Base-by-base conservation (phyloP, 2,113 vertebrate genomes). In the Mesitornis unicolor region DNA sequence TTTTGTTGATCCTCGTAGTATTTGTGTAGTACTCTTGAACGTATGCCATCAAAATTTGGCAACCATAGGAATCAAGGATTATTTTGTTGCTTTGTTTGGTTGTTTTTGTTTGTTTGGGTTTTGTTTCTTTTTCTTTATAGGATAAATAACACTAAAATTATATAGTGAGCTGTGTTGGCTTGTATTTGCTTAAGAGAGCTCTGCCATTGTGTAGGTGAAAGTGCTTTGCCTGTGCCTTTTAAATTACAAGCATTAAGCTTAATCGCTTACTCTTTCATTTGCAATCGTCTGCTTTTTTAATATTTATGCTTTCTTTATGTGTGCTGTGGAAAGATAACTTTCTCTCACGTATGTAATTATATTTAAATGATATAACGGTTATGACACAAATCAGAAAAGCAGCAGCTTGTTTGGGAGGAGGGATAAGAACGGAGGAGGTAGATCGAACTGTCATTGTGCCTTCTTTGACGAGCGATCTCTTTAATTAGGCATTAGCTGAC, bases 211-310 rank as follows among this genome's bases (percentile, higher is more conserved):
- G 60, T 94, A 89, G 87, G 80, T 80, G 80, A 81, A 76, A 3
- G 7, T 45, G 61, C 87, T 90, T 95, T 90, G 73, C 94, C 85
- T 87, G 21, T 60, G 64, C 50, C 77, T 84, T 92, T 89, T 84
- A 86, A 92, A 87, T 91, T 65, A 57, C 54, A 75, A 87, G 33
- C 63, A 86, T 94, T 89, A 93, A 90, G 67, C 79, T 87, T 94
- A 74, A 94, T 78, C 75, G 70, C 84, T 94, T 85, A 61, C 59
- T 94, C 83, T 96, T 93, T 87, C 65, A 45, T 94, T 91, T 73
- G 68, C 83, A 88, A 76, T 97, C 67, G 93, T 94, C 42, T 83
- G 29, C 79, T 87, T 95, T 95, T 95, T 95, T 87, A 95, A 92
- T 93, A 89, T 95, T 93, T 88, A 91, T 79, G 26, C 61, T 71